Evolutionary conservation across 2,113 vertebrate species (phyloP), one percentile per base, ranked within the genome.

Genomic region (Eurypyga helias): DNA sequence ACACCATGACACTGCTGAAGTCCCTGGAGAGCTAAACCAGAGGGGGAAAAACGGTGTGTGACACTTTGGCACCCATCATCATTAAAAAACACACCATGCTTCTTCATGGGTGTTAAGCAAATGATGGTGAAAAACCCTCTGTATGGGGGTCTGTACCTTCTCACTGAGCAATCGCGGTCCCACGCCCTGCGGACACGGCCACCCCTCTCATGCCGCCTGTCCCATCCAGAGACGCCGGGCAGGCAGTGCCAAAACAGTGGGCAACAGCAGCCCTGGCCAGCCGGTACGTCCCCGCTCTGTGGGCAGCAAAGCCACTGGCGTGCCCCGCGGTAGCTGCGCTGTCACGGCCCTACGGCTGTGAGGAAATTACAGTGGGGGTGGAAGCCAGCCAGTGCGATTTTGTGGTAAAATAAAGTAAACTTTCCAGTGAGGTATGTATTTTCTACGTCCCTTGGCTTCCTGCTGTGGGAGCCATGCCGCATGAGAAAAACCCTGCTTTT

Each of bases 361-460:
- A 97, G 96, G 95, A 95, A 97, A 97, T 82, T 82, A 92, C 97
- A 95, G 62, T 89, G 96, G 94, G 95, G 93, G 94, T 96, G 96
- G 95, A 95, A 96, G 91, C 20, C 89, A 96, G 93, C 41, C 95
- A 93, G 91, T 70, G 52, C 91, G 83, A 96, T 96, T 93, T 64
- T 76, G 94, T 89, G 94, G 95, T 94, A 86, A 95, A 94, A 90
- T 70, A 93, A 95, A 93, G 72, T 81, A 83, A 96, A 96, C 94
- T 96, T 96, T 97, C 93, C 96, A 96, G 87, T 96, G 94, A 97
- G 57, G 92, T 93, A 87, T 36, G 80, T 95, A 93, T 92, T 95
- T 96, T 94, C 77, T 95, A 83, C 3, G 7, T 76, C 87, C 83
- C 83, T 89, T 88, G 67, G 93, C 58, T 93, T 95, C 89, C 81